Evolutionary conservation across 1,140 invertebrate genomes (phyloP).

Genomic region (Nymphalis io): DNA sequence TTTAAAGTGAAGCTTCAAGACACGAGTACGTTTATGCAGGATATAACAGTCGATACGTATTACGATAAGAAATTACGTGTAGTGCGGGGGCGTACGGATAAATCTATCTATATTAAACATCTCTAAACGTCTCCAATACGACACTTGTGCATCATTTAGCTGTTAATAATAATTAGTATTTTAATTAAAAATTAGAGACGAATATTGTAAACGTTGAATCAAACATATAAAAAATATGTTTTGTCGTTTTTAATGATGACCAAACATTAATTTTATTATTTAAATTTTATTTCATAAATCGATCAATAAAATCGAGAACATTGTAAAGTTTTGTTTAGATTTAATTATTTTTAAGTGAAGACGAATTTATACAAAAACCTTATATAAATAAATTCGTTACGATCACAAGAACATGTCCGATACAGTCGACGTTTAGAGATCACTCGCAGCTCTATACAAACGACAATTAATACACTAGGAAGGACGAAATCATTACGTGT

Average conservation of each 20-base stretch:
- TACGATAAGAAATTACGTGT: not conserved
- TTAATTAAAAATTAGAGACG: no score
- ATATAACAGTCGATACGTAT: not conserved
- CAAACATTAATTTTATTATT: no score
- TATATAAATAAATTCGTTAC: not conserved
- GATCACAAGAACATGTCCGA: not conserved
- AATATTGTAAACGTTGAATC: no score
- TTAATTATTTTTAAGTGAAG: no score
- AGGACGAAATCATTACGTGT: not conserved
- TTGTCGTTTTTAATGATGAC: no score
- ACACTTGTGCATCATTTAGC: no score
- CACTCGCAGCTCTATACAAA: not conserved
- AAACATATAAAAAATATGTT: no score
- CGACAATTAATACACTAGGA: not conserved
- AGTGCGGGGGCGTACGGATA: not conserved
- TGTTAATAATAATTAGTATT: no score
- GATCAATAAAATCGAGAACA: slow-evolving; percentile 2
- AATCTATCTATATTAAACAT: not conserved
- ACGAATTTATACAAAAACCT: no score
- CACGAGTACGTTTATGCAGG: no score
- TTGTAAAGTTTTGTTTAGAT: not conserved
- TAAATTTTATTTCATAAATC: not conserved
- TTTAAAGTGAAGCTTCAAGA: no score
- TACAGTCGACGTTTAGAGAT: not conserved
- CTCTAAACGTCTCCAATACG: not conserved